Percentiles rank a stretch among this genome's conserved stretches.
Conservation (phyloP, 2,113 vertebrate species). For the Saguinus midas region DNA sequence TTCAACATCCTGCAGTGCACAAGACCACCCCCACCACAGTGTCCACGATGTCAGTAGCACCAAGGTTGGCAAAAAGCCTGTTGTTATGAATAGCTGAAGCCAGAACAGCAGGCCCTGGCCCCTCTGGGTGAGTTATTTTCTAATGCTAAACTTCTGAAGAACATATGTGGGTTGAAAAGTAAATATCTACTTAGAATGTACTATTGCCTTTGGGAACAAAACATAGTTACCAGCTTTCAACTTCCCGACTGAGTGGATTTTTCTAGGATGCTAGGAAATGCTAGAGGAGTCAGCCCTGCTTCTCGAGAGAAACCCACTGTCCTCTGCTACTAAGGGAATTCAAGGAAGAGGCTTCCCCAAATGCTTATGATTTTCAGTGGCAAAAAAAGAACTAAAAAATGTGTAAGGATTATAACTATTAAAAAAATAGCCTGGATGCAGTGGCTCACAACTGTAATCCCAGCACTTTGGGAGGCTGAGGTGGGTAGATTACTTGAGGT, state of each 20-base stretch:
- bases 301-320: neutral
- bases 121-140: neutral
- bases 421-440: too few relatives aligned
- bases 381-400: neutral
- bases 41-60: neutral
- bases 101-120: neutral
- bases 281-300: neutral
- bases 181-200: neutral
- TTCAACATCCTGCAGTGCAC: fast-evolving
- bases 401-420: neutral
- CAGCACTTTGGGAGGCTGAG: too few relatives aligned
- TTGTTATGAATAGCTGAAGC: neutral
- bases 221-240: neutral
- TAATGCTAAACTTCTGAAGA: neutral
- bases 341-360: neutral
- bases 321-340: neutral
- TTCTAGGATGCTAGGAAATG: neutral
- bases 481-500: too few relatives aligned
- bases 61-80: neutral
- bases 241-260: neutral
- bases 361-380: neutral
- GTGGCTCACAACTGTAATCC: too few relatives aligned
- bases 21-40: neutral
- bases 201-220: neutral
- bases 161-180: neutral